phyloP scores from a whole-genome alignment of 2,797 vertebrate species.

The Numenius phaeopus region DNA sequence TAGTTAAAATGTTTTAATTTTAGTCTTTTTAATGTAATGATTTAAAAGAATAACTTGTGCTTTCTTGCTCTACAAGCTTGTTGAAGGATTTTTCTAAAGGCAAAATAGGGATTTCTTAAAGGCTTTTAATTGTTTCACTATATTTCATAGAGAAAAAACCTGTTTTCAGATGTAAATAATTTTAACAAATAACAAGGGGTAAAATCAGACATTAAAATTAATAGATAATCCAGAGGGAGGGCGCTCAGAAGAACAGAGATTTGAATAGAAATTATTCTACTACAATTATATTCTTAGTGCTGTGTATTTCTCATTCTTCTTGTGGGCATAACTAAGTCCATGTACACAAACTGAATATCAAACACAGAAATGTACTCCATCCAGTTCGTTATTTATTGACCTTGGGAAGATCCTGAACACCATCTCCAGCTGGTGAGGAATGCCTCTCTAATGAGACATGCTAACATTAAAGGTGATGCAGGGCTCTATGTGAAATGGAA shows the following conservation, averaged over 20 bases:
- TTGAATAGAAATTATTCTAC: background rate
- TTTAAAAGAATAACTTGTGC: background rate
- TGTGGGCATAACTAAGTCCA: background rate
- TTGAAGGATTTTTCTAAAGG: background rate
- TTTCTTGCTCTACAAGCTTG: background rate
- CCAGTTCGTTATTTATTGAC: slow-evolving; percentile 18
- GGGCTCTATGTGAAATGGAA: slow-evolving; percentile 7
- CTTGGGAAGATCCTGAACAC: background rate
- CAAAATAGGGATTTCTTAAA: background rate
- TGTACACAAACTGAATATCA: background rate
- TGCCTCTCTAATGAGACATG: slow-evolving; percentile 36
- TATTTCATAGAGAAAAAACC: slow-evolving; percentile 1
- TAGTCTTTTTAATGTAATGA: background rate
- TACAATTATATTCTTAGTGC: background rate
- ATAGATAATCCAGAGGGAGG: background rate
- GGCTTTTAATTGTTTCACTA: slow-evolving; percentile 19
- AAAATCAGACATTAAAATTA: background rate
- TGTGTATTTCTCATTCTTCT: background rate
- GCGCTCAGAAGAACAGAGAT: background rate
- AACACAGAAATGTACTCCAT: background rate
- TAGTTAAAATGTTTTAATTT: background rate
- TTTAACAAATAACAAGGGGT: background rate
- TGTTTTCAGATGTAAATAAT: background rate
- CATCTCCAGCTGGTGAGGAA: slow-evolving; percentile 3
- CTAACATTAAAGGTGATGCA: slow-evolving; percentile 13